Evolutionary conservation across 2,888 invertebrate genomes (phyloP).

Genomic region (Brassicogethes aeneus): DNA sequence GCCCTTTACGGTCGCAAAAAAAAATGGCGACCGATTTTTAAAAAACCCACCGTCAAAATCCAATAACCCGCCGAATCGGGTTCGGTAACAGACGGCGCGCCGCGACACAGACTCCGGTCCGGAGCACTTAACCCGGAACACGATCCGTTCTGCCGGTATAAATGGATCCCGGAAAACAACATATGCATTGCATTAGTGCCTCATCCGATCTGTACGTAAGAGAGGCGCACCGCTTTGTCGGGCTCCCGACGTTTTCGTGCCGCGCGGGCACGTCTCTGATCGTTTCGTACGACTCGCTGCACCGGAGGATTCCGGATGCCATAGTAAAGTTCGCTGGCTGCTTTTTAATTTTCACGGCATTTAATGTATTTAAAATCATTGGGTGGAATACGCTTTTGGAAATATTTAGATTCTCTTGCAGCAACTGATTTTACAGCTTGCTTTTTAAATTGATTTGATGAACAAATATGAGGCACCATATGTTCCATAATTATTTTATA

Average conservation of each 20-base stretch:
- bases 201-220: conserved; percentile 7
- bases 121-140: conserved; percentile 35
- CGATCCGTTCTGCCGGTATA: conserved; percentile 34
- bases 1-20: neutral
- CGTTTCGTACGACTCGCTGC: too few species aligned
- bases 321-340: too few species aligned
- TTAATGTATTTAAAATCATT: too few species aligned
- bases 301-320: too few species aligned
- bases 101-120: conserved; percentile 16
- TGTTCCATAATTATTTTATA: too few species aligned
- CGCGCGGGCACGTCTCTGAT: neutral
- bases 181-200: conserved; percentile 37
- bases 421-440: too few species aligned
- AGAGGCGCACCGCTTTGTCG: neutral
- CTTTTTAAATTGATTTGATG: too few species aligned
- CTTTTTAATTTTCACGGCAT: too few species aligned
- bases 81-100: conserved; percentile 10
- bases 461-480: too few species aligned
- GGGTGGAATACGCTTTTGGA: too few species aligned
- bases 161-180: conserved; percentile 39
- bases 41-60: conserved; percentile 1
- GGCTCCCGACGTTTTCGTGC: neutral
- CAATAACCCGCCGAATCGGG: conserved; percentile 7
- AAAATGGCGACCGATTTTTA: conserved; percentile 1
- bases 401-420: too few species aligned